phyloP scores from a whole-genome alignment of 2,888 invertebrate genomes.

The Dermolepida albohirtum region DNA sequence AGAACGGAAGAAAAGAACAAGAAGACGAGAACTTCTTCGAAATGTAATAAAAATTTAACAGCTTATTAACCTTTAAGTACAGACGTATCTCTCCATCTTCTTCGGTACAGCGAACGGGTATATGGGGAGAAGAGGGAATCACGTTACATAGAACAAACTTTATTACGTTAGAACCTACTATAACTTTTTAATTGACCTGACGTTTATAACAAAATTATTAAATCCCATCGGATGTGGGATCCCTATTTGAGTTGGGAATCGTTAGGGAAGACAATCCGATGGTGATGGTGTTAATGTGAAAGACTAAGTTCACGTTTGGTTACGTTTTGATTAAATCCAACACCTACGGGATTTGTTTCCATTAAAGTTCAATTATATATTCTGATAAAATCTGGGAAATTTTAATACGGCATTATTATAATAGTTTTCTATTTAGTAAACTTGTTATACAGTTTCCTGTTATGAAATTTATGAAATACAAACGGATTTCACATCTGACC shows the following conservation, averaged over 20 bases:
- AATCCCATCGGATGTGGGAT: constrained; percentile 17
- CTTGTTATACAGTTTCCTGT: too few species aligned
- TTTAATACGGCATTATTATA: too few species aligned
- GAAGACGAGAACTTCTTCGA: background rate
- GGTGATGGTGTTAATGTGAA: constrained; percentile 12
- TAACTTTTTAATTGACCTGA: constrained; percentile 28
- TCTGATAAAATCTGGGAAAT: too few species aligned
- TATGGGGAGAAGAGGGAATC: constrained; percentile 5
- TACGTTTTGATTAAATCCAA: constrained; percentile 6
- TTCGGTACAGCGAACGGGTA: background rate
- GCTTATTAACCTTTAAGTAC: constrained; percentile 34
- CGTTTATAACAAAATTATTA: constrained; percentile 27
- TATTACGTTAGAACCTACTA: constrained; percentile 20
- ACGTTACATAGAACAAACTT: constrained; percentile 29
- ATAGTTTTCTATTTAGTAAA: too few species aligned
- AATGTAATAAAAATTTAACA: constrained; percentile 34
- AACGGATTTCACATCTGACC: too few species aligned
- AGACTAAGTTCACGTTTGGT: background rate
- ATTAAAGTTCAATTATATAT: too few species aligned
- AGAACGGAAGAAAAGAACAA: background rate
- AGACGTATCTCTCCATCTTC: constrained; percentile 12
- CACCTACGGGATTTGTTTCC: constrained; percentile 13
- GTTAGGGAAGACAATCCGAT: constrained; percentile 12
- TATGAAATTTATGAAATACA: too few species aligned
- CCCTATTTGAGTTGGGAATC: constrained; percentile 6